Conservation (phyloP, 2,797 vertebrate genomes). For the Babyrousa celebensis region DNA sequence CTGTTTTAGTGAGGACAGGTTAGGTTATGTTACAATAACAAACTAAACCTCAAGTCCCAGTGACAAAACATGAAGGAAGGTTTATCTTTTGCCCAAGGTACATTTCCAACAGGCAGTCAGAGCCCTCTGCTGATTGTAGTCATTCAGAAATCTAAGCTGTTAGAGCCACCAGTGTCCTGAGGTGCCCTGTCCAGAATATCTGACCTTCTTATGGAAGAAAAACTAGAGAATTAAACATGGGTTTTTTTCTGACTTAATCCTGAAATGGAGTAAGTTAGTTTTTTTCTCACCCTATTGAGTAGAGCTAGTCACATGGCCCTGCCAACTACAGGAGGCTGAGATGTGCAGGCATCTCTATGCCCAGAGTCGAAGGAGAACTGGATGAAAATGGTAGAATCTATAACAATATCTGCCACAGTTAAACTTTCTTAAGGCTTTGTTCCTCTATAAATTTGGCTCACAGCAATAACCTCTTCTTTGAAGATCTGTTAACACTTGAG, state of each 20-base stretch:
- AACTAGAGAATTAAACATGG: neutral
- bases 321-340: neutral
- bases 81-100: constrained; percentile 21
- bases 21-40: constrained; percentile 51
- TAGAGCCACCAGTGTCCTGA: neutral
- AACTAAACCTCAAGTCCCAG: constrained; percentile 14
- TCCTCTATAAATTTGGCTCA: constrained; percentile 35
- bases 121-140: neutral
- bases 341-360: neutral
- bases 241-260: neutral
- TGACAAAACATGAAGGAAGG: neutral
- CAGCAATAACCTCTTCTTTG: constrained; percentile 47
- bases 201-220: constrained; percentile 4
- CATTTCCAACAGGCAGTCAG: neutral
- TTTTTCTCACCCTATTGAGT: neutral
- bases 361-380: neutral
- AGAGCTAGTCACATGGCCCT: constrained; percentile 1
- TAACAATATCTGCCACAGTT: neutral
- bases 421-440: constrained; percentile 49
- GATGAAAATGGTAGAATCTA: neutral
- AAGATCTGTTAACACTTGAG: constrained; percentile 37
- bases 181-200: neutral
- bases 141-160: neutral
- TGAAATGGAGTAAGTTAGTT: constrained; percentile 5
- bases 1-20: constrained; percentile 59